Evolutionary conservation across 2,797 vertebrate species (phyloP).

Genomic region (Poeciliopsis presidionis): DNA sequence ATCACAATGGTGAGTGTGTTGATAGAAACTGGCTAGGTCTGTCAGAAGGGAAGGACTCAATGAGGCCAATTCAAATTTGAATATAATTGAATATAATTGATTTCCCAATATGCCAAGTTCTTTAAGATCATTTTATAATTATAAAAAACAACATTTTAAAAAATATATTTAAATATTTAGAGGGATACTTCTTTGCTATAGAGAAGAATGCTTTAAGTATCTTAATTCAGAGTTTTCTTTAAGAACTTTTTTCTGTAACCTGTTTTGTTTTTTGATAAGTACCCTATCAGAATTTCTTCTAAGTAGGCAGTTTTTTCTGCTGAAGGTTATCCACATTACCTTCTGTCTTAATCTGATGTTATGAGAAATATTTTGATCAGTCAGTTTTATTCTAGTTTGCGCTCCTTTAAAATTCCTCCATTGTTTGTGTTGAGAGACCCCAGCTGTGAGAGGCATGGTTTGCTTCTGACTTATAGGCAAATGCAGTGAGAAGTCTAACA

Average conservation of each 20-base stretch:
- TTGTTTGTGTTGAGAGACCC: neutral
- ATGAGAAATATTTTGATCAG: neutral
- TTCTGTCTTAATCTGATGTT: neutral
- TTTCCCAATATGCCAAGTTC: conserved; percentile 39
- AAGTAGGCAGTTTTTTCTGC: neutral
- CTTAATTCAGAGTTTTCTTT: neutral
- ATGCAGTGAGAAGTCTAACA: conserved; percentile 4
- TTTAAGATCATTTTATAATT: conserved; percentile 27
- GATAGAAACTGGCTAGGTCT: conserved; percentile 16
- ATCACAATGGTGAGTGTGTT: conserved; percentile 77
- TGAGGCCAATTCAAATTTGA: conserved; percentile 43
- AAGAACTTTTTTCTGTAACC: neutral
- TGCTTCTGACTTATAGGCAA: neutral
- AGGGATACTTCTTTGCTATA: neutral
- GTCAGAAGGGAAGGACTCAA: neutral
- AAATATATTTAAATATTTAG: neutral
- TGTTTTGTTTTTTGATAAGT: neutral
- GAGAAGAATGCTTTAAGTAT: neutral
- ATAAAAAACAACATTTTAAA: neutral
- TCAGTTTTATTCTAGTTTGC: neutral
- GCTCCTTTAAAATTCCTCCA: neutral
- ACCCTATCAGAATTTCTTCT: neutral
- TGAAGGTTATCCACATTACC: neutral
- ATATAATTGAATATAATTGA: conserved; percentile 43
- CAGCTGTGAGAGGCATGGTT: neutral